phyloP scores from a whole-genome alignment of 1,140 invertebrate species.

The Trichonephila clavata region DNA sequence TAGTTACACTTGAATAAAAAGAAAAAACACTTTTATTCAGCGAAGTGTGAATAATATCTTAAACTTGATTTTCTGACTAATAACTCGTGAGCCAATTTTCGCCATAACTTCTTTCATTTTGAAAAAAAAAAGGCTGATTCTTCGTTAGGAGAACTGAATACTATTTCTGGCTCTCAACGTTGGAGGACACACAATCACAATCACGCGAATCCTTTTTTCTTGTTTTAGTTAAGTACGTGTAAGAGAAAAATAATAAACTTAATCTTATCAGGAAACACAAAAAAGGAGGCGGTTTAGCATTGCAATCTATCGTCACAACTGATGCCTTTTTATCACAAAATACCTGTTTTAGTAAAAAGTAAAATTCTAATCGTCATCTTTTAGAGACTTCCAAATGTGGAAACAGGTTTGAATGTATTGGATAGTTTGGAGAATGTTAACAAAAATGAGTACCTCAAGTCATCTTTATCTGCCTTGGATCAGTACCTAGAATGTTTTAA shows the following conservation, averaged over 20 bases:
- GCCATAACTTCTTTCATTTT: neutral
- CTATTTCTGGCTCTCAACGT: neutral
- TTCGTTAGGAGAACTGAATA: neutral
- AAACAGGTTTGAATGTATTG: constrained; percentile 15
- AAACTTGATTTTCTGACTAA: neutral
- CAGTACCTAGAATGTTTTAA: neutral
- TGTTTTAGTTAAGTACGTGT: neutral
- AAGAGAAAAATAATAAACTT: neutral
- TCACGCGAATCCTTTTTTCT: neutral
- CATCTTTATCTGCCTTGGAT: neutral
- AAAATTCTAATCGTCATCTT: neutral
- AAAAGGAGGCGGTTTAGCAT: constrained; percentile 7
- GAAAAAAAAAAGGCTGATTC: neutral
- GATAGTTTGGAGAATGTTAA: constrained; percentile 1
- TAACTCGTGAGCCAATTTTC: neutral
- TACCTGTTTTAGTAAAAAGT: constrained; percentile 17
- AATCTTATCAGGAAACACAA: constrained; percentile 10
- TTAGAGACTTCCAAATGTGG: neutral
- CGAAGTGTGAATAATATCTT: neutral
- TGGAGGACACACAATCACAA: neutral
- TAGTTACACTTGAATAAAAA: neutral
- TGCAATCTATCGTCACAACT: neutral
- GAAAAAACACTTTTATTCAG: neutral
- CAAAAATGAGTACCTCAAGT: neutral
- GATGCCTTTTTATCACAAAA: neutral